Evolutionary conservation across 2,113 vertebrate species (phyloP), one percentile per base, ranked within the genome.

Genomic region (Thymallus thymallus): DNA sequence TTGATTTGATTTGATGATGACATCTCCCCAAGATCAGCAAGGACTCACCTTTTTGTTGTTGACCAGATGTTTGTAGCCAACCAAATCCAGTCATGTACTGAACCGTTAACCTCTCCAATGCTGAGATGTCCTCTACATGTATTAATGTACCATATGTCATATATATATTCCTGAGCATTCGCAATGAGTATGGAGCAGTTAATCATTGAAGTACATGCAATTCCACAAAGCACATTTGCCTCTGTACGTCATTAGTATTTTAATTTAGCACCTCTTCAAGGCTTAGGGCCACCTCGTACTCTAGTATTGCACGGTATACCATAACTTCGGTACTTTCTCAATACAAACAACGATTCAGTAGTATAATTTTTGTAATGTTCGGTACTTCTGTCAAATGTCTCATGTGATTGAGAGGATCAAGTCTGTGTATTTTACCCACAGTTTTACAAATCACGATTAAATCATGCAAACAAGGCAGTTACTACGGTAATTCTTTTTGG

Each of bases 11-110:
- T n/a, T n/a, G n/a, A n/a, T n/a, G n/a, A n/a, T 55, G 75, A 71
- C 46, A 35, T 66, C 73, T 35, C 70, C 68, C 68, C 69, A 77
- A 87, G 85, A 82, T 86, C 88, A 87, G 13, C 51, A 20, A 55
- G 51, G 3, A 20, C 16, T 5, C 3, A 5, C 1, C 13, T 63
- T 71, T 35, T 18, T 55, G 18, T 18, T 55, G 51, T 55, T 55
- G 18, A 55, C n/a, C 18, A 60, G 56, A 60, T 60, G 16, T 60
- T 60, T 7, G 6, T 51, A 51, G 18, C 18, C 1, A 55, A 20
- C 48, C 12, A 16, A 51, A 16, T 51, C 56, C 18, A 60, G 56
- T 60, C 56, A 60, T 16, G 20, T 22, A 23, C 6, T 7, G 6
- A 60, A 60, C 51, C 20, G 16, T 4, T 60, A 55, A 14, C 1